A percentile compares a stretch with the other conserved stretches of the same genome.
These are phyloP conservation scores for Mesoligia furuncula DNA, from an alignment of 2,888 invertebrate species.

Conservation along the genomic window DNA sequence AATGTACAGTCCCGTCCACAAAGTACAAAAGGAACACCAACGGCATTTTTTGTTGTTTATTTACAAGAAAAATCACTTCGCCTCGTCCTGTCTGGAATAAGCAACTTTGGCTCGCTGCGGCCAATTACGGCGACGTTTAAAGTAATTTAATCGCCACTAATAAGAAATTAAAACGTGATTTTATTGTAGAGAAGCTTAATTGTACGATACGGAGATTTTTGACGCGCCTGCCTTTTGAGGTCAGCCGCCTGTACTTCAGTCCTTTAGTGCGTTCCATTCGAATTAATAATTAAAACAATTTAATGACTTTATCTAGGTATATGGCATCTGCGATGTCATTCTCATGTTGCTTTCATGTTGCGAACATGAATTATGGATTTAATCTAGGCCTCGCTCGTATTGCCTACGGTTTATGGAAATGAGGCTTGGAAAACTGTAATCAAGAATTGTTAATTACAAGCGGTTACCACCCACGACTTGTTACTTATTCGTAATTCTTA, in stretches of 20 bases:
- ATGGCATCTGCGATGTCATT: constrained; percentile 66
- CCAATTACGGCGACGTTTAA: constrained; percentile 83
- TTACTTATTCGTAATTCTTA: constrained; percentile 57
- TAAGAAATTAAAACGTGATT: constrained; percentile 84
- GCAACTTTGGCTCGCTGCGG: constrained; percentile 61
- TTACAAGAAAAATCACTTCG: constrained; percentile 59
- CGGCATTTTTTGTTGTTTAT: constrained; percentile 30
- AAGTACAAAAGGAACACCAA: constrained; percentile 54
- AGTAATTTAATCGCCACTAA: constrained; percentile 81
- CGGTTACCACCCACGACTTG: constrained; percentile 78
- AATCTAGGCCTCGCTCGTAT: constrained; percentile 78
- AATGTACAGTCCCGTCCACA: constrained; percentile 65
- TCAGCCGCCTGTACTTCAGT: constrained; percentile 67
- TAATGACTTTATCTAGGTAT: constrained; percentile 80
- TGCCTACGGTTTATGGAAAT: constrained; percentile 82
- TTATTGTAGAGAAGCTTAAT: constrained; percentile 85
- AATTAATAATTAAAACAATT: constrained; percentile 75
- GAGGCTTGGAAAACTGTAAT: constrained; percentile 75
- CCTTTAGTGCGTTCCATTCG: constrained; percentile 64
- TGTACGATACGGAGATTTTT: constrained; percentile 77
- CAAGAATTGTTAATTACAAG: constrained; percentile 78
- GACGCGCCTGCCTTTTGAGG: constrained; percentile 77
- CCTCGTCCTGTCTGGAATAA: constrained; percentile 50
- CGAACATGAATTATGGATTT: constrained; percentile 77
- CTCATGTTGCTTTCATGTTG: constrained; percentile 61